phyloP scores from a whole-genome alignment of 2,113 vertebrate species.

The Ceratotherium simum region DNA sequence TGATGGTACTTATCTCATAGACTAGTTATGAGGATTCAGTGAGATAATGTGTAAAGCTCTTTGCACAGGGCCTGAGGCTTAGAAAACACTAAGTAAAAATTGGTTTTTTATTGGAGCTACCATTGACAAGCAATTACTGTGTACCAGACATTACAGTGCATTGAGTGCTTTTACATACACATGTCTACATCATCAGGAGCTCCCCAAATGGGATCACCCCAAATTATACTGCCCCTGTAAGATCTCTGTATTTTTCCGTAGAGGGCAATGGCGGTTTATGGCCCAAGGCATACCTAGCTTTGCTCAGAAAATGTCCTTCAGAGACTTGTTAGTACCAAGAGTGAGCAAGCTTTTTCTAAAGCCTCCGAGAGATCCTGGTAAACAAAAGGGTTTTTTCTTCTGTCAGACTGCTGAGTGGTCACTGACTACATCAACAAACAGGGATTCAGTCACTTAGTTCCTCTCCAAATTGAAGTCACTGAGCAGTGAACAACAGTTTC shows the following conservation, averaged over 20 bases:
- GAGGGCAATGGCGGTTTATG: not conserved
- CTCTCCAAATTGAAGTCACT: constrained; percentile 63
- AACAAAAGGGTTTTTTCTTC: constrained; percentile 54
- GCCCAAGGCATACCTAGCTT: not conserved
- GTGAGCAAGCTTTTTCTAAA: constrained; percentile 60
- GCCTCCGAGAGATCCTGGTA: constrained; percentile 22
- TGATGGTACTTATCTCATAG: not conserved
- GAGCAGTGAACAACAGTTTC: constrained; percentile 46
- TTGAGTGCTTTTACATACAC: not conserved
- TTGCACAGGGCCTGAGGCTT: not conserved
- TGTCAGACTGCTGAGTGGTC: constrained; percentile 44
- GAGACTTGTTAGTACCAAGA: not conserved
- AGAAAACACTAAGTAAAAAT: not conserved
- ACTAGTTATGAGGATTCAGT: not conserved
- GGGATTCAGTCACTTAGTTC: constrained; percentile 55
- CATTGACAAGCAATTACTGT: not conserved
- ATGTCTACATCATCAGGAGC: not conserved
- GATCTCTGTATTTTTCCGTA: not conserved
- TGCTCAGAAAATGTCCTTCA: constrained; percentile 57
- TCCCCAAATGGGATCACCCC: not conserved
- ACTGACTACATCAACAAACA: constrained; percentile 63
- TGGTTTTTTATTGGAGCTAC: not conserved
- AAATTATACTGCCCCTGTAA: not conserved
- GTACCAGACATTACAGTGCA: not conserved
- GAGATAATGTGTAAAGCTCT: not conserved